phyloP scores from a whole-genome alignment of 2,888 invertebrate species.

The Phaonia tiefii region DNA sequence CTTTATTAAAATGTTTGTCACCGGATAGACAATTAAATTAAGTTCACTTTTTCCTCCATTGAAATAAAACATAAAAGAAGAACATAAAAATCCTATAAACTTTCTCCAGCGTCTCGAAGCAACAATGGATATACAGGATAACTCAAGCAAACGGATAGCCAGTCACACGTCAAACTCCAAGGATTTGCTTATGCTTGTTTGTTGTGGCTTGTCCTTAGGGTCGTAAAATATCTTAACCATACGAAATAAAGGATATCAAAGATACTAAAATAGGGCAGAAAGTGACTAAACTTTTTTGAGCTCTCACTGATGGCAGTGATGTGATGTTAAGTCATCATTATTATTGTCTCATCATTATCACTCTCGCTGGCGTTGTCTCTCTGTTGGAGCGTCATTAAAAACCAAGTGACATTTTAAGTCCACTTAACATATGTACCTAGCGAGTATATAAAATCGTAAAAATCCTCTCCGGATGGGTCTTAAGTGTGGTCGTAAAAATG shows the following conservation, averaged over 20 bases:
- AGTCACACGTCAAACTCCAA: constrained; percentile 30
- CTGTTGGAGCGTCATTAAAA: constrained; percentile 46
- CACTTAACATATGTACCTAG: constrained; percentile 62
- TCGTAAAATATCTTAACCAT: constrained; percentile 57
- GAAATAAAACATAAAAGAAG: constrained; percentile 80
- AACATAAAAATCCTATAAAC: constrained; percentile 80
- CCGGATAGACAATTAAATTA: constrained; percentile 81
- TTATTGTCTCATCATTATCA: constrained; percentile 36
- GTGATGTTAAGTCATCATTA: constrained; percentile 55
- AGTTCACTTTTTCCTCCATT: constrained; percentile 72
- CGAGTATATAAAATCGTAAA: constrained; percentile 10
- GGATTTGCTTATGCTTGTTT: constrained; percentile 1
- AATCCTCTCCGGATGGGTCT: constrained; percentile 42
- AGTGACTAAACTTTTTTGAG: constrained; percentile 37
- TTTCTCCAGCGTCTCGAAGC: constrained; percentile 44
- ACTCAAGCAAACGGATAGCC: constrained; percentile 43
- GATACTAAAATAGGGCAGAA: constrained; percentile 41
- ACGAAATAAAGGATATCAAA: constrained; percentile 45
- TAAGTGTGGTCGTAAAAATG: constrained; percentile 73
- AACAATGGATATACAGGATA: constrained; percentile 12
- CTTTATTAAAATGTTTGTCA: constrained; percentile 80
- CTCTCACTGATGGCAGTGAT: not conserved
- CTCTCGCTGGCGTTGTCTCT: not conserved
- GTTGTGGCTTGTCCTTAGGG: constrained; percentile 52
- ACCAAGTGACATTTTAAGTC: constrained; percentile 64